Evolutionary conservation across 2,888 invertebrate genomes (phyloP), one percentile per base, ranked within the genome.

Genomic region (Rhodophaea formosa): DNA sequence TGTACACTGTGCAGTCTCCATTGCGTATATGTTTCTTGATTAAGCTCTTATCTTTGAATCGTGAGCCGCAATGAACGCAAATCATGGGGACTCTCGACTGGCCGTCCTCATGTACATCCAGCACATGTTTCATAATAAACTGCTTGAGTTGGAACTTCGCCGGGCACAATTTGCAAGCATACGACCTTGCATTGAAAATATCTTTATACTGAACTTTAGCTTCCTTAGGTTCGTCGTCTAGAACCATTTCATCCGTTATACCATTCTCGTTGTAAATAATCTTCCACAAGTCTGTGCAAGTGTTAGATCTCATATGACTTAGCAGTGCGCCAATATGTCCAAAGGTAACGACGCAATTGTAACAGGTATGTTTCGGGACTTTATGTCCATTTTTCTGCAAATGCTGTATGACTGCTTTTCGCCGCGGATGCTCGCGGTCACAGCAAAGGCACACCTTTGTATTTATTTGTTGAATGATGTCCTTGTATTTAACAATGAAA

Each of bases 341-440:
- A 62, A 93, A 93, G 0, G 93, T 93, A 30, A 93, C 82, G 60
- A 93, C 92, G 70, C 93, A 94, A 71, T 93, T 93, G 66, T 93
- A 93, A 68, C 93, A 94, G 0, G 93, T 93, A 66, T 93, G 93
- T 66, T 93, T 92, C 0, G 93, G 93, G 53, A 93, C 93, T 80
- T 90, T 91, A 61, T 88, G 85, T 2, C 92, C 92, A 72, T 90
- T 92, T 76, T 92, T 92, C 72, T 92, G 92, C 58, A 92, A 76
- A 70, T 92, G 92, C 62, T 92, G 92, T 66, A 92, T 92, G 42
- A 92, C 91, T 10, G 92, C 90, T 70, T 92, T 92, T 59, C 92
- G 77, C 1, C 92, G 84, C 1, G 92, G 91, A 68, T 92, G 86
- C 65, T 86, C 86, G 62, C 81, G 82, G 49, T 91, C 84, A 60